A percentile compares a stretch with the other conserved stretches of the same genome.
These are phyloP conservation scores for Theretra japonica DNA, from an alignment of 2,888 invertebrate genomes.

Conservation along the genomic window DNA sequence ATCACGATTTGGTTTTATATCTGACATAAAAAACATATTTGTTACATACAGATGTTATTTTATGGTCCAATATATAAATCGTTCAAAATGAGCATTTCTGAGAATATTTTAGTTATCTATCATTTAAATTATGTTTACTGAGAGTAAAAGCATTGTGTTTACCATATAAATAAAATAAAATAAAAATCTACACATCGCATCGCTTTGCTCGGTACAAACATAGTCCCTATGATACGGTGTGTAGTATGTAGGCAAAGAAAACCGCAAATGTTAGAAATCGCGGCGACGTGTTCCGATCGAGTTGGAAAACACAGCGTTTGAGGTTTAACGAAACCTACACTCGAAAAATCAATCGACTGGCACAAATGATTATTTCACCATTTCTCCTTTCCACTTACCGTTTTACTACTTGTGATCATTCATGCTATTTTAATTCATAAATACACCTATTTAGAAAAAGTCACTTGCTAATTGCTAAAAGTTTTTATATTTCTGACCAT, in stretches of 20 bases:
- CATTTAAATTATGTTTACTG: too few species aligned
- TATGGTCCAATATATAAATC: background rate
- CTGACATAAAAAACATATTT: background rate
- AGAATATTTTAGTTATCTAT: background rate
- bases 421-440: too few species aligned
- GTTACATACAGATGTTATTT: background rate
- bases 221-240: slow-evolving; percentile 20
- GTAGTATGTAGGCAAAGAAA: slow-evolving; percentile 48
- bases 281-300: slow-evolving; percentile 51
- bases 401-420: background rate
- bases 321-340: slow-evolving; percentile 43
- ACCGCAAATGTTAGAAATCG: slow-evolving; percentile 62
- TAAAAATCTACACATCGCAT: background rate
- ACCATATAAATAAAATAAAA: too few species aligned
- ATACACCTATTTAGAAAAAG: too few species aligned
- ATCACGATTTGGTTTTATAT: too few species aligned
- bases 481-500: too few species aligned
- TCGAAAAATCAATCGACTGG: slow-evolving; percentile 4
- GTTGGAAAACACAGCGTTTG: slow-evolving; percentile 40
- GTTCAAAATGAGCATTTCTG: background rate
- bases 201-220: background rate
- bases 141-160: too few species aligned
- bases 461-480: too few species aligned
- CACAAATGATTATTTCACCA: background rate
- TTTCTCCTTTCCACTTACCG: background rate